phyloP scores from a whole-genome alignment of 2,888 invertebrate species.

The Leptothorax acervorum region DNA sequence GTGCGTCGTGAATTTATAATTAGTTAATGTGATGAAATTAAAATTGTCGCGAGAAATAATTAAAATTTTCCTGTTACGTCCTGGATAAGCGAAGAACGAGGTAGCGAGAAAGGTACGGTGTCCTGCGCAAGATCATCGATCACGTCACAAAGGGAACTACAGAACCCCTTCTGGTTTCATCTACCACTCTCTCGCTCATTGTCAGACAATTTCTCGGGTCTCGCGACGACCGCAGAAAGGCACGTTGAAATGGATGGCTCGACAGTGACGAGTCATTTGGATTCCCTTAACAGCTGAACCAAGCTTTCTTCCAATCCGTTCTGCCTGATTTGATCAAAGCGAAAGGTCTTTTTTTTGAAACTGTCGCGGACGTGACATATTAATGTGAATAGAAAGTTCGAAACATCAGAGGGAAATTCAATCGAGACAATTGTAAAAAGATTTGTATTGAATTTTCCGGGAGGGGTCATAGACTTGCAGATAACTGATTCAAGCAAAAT shows the following conservation, averaged over 20 bases:
- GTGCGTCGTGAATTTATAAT: not conserved
- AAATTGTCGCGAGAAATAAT: conserved; percentile 24
- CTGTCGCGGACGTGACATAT: conserved; percentile 9
- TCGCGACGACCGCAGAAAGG: conserved; percentile 49
- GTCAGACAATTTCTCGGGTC: conserved; percentile 70
- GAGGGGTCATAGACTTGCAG: not conserved
- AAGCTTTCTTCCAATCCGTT: conserved; percentile 46
- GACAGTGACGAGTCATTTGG: conserved; percentile 61
- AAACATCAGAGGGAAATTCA: not conserved
- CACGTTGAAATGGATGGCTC: conserved; percentile 67
- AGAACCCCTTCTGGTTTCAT: conserved; percentile 71
- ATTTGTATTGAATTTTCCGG: not conserved
- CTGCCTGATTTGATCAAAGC: conserved; percentile 44
- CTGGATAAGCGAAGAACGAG: not conserved
- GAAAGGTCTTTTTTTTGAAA: not conserved
- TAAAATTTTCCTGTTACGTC: conserved; percentile 12
- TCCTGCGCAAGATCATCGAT: conserved; percentile 73
- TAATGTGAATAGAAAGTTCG: not conserved
- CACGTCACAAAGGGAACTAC: conserved; percentile 60
- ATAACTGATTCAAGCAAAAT: not conserved
- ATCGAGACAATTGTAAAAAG: not conserved
- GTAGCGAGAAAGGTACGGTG: conserved; percentile 58
- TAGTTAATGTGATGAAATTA: conserved; percentile 15
- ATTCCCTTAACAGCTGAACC: conserved; percentile 57
- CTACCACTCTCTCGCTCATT: conserved; percentile 71